These are phyloP conservation scores for Burhinus oedicnemus DNA, from an alignment of 2,113 vertebrate genomes.

Conservation along the genomic window DNA sequence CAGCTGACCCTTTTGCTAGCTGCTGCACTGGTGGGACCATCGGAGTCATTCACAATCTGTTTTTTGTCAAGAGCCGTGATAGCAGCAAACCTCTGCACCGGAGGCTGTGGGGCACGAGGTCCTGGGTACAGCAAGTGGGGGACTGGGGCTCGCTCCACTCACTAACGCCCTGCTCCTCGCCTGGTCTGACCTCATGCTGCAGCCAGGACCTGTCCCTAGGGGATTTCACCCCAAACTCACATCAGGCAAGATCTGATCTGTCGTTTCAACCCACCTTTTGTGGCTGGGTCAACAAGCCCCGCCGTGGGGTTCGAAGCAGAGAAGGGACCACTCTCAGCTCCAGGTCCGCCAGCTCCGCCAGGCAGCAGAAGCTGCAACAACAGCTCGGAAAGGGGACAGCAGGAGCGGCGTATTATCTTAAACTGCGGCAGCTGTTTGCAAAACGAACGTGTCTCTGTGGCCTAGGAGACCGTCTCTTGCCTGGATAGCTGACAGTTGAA, in stretches of 20 bases:
- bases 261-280: too few species aligned
- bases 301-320: rapidly evolving
- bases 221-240: background rate
- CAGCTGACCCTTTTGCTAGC: background rate
- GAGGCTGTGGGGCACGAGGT: rapidly evolving
- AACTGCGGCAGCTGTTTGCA: background rate
- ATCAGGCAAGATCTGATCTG: rapidly evolving
- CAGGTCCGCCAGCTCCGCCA: rapidly evolving
- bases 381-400: background rate
- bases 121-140: rapidly evolving
- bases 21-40: background rate
- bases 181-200: background rate
- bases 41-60: rapidly evolving
- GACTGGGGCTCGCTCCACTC: background rate
- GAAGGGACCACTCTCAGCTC: rapidly evolving
- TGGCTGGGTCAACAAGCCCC: rapidly evolving
- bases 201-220: background rate
- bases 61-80: rapidly evolving
- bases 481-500: background rate
- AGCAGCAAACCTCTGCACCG: background rate
- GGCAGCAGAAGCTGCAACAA: background rate
- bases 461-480: background rate
- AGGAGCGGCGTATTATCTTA: rapidly evolving
- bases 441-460: background rate
- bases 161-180: background rate